phyloP scores from a whole-genome alignment of 2,888 invertebrate genomes.

The Caenorhabditis drosophilae region DNA sequence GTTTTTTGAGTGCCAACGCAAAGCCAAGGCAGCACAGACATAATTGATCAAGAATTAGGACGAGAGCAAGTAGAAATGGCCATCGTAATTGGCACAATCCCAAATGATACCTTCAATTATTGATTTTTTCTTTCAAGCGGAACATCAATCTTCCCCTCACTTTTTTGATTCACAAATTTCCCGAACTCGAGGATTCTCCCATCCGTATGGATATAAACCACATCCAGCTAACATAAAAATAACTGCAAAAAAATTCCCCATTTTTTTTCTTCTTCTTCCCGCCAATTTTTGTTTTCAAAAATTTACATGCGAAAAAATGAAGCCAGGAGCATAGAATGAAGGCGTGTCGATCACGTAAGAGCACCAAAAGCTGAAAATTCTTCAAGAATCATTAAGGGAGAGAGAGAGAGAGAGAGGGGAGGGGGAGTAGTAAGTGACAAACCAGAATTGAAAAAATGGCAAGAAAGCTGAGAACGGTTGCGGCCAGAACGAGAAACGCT shows the following conservation, averaged over 20 bases:
- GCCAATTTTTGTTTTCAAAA: no score
- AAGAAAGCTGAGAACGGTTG: constrained; percentile 82
- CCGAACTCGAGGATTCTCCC: constrained; percentile 69
- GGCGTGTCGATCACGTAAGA: constrained; percentile 73
- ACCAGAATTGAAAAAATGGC: constrained; percentile 84
- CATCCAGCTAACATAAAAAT: constrained; percentile 70
- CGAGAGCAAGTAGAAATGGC: constrained; percentile 71
- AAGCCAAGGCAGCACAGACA: constrained; percentile 71
- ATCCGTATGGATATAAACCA: constrained; percentile 71
- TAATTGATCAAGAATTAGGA: constrained; percentile 71
- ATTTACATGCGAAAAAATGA: constrained; percentile 90
- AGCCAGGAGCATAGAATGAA: constrained; percentile 93
- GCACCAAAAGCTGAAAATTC: constrained; percentile 48
- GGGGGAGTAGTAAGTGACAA: constrained; percentile 67
- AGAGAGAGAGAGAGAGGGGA: background rate
- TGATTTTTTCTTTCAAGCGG: background rate
- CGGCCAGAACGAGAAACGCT: constrained; percentile 85
- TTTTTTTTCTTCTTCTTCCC: no score
- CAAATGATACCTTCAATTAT: constrained; percentile 60
- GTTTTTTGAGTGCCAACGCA: constrained; percentile 69
- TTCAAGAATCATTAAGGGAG: background rate
- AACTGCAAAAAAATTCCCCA: constrained; percentile 62
- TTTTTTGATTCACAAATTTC: constrained; percentile 69
- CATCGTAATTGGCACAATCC: constrained; percentile 71
- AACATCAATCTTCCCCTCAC: constrained; percentile 1